Evolutionary conservation across 2,888 invertebrate genomes (phyloP), one percentile per base, ranked within the genome.

Genomic region (Coleophora flavipennella): DNA sequence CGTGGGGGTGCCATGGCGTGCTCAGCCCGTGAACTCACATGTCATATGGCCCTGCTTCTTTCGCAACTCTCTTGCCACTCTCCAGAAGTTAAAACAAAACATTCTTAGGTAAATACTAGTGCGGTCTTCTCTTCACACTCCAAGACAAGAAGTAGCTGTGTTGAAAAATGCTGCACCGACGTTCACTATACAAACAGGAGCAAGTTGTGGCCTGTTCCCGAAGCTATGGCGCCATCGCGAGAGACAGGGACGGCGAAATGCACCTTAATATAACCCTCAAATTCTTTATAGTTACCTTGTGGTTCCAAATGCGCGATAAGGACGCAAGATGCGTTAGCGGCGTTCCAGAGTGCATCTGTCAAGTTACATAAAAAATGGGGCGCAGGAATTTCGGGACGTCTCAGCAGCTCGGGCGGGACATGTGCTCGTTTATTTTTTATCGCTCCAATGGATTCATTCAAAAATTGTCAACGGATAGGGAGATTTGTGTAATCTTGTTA

Each of bases 401-500:
- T 78, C 68, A 50, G 62, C 67, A 68, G 57, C 20, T 20, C 20
- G 64, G 57, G 51, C 67, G 67, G 59, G 70, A 74, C 79, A 81
- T 60, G 67, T 77, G 81, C 73, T 74, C 67, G 67, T 78, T 75
- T 77, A 75, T 79, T 81, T 81, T 67, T 80, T 80, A 69, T 57
- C 50, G 51, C 49, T 53, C 51, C 63, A 62, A 62, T 66, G 67
- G 77, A 63, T 80, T 80, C 84, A 84, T 84, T 83, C 81, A 84
- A 81, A 81, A 80, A 76, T 73, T 72, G 75, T 75, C 76, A 70
- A 68, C 76, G 77, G 61, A 70, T 72, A 74, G 69, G 53, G 62
- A 70, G 75, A 81, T 81, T 83, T 80, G 76, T 79, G 77, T 83
- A 81, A 84, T 81, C 81, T 80, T 73, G 76, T 81, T 80, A 76